phyloP scores from a whole-genome alignment of 2,888 invertebrate species.

The Deroplatys truncata region DNA sequence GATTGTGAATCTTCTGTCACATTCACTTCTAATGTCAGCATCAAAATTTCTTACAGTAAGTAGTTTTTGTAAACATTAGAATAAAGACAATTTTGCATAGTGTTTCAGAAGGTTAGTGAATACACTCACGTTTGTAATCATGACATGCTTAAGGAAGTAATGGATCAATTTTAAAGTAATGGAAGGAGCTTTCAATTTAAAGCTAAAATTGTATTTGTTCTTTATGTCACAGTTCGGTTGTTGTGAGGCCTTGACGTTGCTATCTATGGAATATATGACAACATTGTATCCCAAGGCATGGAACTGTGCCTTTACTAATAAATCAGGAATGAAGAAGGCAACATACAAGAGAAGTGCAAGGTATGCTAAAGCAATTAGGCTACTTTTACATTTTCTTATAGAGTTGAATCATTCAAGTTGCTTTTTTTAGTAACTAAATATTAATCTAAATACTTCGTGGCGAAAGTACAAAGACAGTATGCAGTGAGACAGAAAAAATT shows the following conservation, averaged over 20 bases:
- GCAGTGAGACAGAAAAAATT: too few species aligned
- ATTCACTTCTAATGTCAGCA: conserved; percentile 55
- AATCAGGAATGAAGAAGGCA: conserved; percentile 6
- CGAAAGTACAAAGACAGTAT: too few species aligned
- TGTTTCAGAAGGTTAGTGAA: too few species aligned
- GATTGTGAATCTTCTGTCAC: conserved; percentile 50
- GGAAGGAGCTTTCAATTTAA: not conserved
- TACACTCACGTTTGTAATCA: too few species aligned
- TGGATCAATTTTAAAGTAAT: not conserved
- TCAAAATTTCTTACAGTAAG: conserved; percentile 66
- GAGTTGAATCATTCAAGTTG: too few species aligned
- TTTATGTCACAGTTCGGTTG: conserved; percentile 53
- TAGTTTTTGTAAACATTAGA: conserved; percentile 27
- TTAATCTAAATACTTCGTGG: too few species aligned
- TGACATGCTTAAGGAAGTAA: not conserved
- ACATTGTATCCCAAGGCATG: conserved; percentile 65
- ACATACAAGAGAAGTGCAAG: conserved; percentile 12
- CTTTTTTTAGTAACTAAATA: too few species aligned
- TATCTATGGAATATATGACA: conserved; percentile 64
- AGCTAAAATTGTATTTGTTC: not conserved
- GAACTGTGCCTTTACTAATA: conserved; percentile 47
- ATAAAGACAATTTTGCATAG: not conserved
- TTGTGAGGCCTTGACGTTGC: conserved; percentile 61
- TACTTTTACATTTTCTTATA: too few species aligned
- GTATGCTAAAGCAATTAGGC: not conserved